A percentile compares a stretch with the other conserved stretches of the same genome.
These are phyloP conservation scores for Colletes collaris DNA, from an alignment of 2,888 invertebrate species.

Conservation along the genomic window DNA sequence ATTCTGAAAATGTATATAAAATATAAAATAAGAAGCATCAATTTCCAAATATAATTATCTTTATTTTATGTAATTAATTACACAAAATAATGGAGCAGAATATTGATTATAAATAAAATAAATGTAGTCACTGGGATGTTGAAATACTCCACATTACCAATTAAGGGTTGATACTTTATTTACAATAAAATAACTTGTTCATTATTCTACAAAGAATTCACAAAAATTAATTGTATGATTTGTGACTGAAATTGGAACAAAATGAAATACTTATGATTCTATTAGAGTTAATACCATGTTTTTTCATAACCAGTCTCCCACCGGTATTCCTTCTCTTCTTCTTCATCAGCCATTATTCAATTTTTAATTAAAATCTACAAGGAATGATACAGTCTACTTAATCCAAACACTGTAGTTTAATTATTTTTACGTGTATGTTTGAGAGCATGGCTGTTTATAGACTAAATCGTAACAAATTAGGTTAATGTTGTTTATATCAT, in stretches of 20 bases:
- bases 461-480: conserved; percentile 25
- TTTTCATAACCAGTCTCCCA: conserved; percentile 98
- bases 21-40: no score
- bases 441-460: neutral
- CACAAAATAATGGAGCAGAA: no score
- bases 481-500: conserved; percentile 59
- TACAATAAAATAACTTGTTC: neutral
- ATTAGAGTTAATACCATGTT: conserved; percentile 88
- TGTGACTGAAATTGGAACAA: neutral
- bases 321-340: conserved; percentile 92
- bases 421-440: neutral
- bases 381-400: conserved; percentile 3
- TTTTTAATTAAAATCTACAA: conserved; percentile 84
- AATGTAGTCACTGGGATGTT: no score
- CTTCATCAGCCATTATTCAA: conserved; percentile 94
- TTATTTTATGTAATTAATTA: no score
- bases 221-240: neutral
- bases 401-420: conserved; percentile 5
- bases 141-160: no score
- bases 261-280: neutral
- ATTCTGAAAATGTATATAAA: no score
- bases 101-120: no score
- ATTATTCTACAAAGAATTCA: neutral
- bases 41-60: no score
- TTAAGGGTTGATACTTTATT: neutral